Conservation (phyloP, 2,113 vertebrate genomes). For the Aythya baeri region DNA sequence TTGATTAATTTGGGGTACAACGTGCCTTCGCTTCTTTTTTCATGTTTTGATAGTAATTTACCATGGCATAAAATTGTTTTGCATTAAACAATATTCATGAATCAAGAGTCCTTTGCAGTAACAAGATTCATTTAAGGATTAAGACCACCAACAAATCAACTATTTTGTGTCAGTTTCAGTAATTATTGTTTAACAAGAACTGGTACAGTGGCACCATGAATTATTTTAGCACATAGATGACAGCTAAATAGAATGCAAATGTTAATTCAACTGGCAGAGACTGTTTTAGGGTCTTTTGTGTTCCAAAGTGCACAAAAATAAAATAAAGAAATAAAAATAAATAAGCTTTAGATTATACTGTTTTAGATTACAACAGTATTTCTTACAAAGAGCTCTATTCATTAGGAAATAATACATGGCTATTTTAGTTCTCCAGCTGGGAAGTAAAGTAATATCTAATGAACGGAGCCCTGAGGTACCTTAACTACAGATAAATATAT, state of each 20-base stretch:
- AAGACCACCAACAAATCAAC: slow-evolving; percentile 37
- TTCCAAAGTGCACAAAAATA: background rate
- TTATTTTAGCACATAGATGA: slow-evolving; percentile 2
- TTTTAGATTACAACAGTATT: background rate
- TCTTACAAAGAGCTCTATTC: background rate
- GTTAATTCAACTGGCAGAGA: slow-evolving; percentile 12
- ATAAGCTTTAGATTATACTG: background rate
- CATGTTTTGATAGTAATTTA: slow-evolving; percentile 61
- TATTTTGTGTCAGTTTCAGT: slow-evolving; percentile 55
- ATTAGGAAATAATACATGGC: background rate
- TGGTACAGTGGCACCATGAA: background rate
- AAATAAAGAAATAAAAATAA: background rate
- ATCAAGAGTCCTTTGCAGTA: slow-evolving; percentile 57
- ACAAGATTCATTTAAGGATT: slow-evolving; percentile 32
- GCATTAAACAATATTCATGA: slow-evolving; percentile 56
- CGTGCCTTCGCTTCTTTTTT: slow-evolving; percentile 53
- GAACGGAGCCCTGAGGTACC: background rate
- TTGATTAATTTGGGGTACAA: slow-evolving; percentile 56
- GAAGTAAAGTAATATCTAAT: background rate
- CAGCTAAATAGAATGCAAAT: slow-evolving; percentile 42
- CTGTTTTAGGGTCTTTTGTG: background rate
- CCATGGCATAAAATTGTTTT: slow-evolving; percentile 58
- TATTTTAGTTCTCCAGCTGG: background rate
- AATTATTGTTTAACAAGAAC: slow-evolving; percentile 55
- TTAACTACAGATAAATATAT: background rate